Conservation (phyloP, 2,888 invertebrate species). For the Pristionchus japonicus region DNA sequence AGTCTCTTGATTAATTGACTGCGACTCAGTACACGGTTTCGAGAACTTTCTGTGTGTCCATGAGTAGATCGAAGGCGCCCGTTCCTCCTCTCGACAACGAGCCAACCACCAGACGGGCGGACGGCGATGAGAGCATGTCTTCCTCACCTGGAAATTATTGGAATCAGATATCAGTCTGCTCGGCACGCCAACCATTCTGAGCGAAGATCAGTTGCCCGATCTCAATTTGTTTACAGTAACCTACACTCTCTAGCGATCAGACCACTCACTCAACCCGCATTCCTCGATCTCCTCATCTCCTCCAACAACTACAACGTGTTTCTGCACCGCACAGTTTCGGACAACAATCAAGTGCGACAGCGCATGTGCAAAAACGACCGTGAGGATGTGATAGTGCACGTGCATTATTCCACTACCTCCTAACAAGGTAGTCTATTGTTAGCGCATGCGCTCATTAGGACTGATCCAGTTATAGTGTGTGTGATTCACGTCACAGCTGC, state of each 20-base stretch:
- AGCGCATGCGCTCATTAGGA: background rate
- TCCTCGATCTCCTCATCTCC: background rate
- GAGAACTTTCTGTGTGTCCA: slow-evolving; percentile 24
- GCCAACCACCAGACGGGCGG: slow-evolving; percentile 71
- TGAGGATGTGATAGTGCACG: background rate
- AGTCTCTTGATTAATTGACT: background rate
- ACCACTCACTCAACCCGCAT: background rate
- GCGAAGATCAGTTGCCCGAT: background rate
- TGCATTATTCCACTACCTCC: background rate
- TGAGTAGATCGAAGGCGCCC: slow-evolving; percentile 70
- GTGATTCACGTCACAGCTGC: background rate
- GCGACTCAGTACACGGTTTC: slow-evolving; percentile 25
- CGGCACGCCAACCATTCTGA: too few relatives aligned
- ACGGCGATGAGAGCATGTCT: slow-evolving; percentile 70
- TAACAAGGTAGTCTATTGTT: background rate
- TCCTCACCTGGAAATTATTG: slow-evolving; percentile 65
- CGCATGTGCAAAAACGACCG: background rate
- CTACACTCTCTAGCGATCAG: background rate
- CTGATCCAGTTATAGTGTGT: background rate
- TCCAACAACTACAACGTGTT: background rate
- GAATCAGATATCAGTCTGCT: background rate
- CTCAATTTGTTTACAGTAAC: background rate
- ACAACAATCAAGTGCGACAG: background rate
- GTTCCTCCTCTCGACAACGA: slow-evolving; percentile 70
- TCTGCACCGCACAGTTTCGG: background rate